Evolutionary conservation across 2,113 vertebrate species (phyloP), one percentile per base, ranked within the genome.

Genomic region (Chamaea fasciata): DNA sequence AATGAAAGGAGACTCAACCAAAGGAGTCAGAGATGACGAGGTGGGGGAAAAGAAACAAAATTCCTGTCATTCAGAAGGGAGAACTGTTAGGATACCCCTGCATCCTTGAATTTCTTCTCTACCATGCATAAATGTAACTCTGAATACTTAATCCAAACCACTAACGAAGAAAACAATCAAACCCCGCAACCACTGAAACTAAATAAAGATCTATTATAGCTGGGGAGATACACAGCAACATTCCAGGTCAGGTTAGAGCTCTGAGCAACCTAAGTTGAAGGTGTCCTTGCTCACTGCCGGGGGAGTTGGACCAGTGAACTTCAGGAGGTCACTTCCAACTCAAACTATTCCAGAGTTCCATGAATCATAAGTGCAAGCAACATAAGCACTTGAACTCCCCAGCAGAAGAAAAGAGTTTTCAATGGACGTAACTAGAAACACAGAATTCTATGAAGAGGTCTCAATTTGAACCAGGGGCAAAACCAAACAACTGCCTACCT

Each of bases 341-440:
- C 42, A 56, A 20, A 52, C 11, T 11, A 7, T 16, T 13, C 26
- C 5, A 8, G 5, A 4, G 56, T 18, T 60, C 28, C 10, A 13
- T 0, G 4, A 63, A 14, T 33, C 56, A 16, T 17, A 19, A 93
- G 0, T 4, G 6, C 28, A 74, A 83, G 24, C 71, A 70, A 10
- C 13, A 33, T 5, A 68, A 55, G 12, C 52, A 42, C 7, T 7
- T 4, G 5, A 91, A 46, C 4, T 68, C 17, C 0, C 0, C 39
- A 64, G 47, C 22, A 70, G 63, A 62, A 35, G 1, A 64, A 73
- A 85, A 11, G 3, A 69, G 37, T 15, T 35, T 17, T 65, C 27
- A 59, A 20, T 4, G 50, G 37, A 53, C 0, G 0, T 7, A 67
- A 50, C 5, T 6, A 46, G 37, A 64, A 71, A 53, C 6, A 46